Evolutionary conservation across 2,888 invertebrate species (phyloP).

Genomic region (Zaprionus obscuricornis): DNA sequence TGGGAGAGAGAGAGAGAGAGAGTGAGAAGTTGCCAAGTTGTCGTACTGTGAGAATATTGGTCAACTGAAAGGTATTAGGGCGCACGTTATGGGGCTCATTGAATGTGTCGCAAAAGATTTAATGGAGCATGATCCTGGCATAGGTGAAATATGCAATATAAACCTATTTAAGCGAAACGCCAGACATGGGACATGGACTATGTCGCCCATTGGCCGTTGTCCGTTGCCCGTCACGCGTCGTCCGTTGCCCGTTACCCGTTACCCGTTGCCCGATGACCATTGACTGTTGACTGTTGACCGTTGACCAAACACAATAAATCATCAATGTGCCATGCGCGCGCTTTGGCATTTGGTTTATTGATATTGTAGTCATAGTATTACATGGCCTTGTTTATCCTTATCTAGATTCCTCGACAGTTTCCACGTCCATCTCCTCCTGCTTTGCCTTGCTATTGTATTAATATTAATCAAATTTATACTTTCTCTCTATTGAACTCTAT

Average conservation of each 20-base stretch:
- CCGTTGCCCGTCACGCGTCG: too few species aligned
- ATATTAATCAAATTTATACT: slow-evolving; percentile 72
- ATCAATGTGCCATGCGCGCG: slow-evolving; percentile 48
- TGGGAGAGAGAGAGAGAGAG: background rate
- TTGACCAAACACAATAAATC: slow-evolving; percentile 68
- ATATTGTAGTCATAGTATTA: slow-evolving; percentile 69
- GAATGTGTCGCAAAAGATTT: slow-evolving; percentile 78
- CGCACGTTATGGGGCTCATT: slow-evolving; percentile 75
- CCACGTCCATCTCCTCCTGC: slow-evolving; percentile 3
- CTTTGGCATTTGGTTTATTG: slow-evolving; percentile 67
- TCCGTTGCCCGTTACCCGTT: too few species aligned
- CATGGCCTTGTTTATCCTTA: slow-evolving; percentile 53
- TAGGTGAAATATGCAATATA: slow-evolving; percentile 67
- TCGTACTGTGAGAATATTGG: slow-evolving; percentile 6
- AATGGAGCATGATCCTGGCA: slow-evolving; percentile 70
- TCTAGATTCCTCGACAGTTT: too few species aligned
- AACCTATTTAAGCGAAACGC: slow-evolving; percentile 53
- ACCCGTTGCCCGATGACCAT: too few species aligned
- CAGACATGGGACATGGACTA: slow-evolving; percentile 13
- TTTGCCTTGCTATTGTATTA: slow-evolving; percentile 42
- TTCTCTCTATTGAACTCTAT: background rate
- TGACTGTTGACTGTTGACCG: slow-evolving; percentile 39
- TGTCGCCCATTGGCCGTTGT: slow-evolving; percentile 43
- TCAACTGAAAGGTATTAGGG: slow-evolving; percentile 65
- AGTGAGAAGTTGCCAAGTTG: background rate